A percentile compares a stretch with the other conserved stretches of the same genome.
Evolutionary conservation across 1,140 invertebrate species (phyloP).

Genomic region (Meteorus sp.): DNA sequence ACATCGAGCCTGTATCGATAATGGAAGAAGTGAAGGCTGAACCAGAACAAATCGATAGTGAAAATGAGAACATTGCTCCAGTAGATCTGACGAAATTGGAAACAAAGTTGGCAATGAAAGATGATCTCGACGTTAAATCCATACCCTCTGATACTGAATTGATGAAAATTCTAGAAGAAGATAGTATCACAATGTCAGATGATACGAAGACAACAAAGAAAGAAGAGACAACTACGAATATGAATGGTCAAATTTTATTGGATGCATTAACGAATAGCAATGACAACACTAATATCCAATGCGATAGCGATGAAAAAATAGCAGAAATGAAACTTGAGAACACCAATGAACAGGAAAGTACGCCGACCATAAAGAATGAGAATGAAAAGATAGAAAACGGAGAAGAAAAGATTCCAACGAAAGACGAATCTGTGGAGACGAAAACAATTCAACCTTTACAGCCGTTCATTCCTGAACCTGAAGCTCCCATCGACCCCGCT

Average conservation of each 20-base stretch:
- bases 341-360: constrained; percentile 26
- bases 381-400: constrained; percentile 22
- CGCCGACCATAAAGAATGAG: constrained; percentile 29
- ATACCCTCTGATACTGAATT: constrained; percentile 54
- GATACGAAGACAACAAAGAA: constrained; percentile 36
- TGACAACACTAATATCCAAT: too few relatives aligned
- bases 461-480: constrained; percentile 69
- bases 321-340: too few relatives aligned
- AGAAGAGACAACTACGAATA: background rate
- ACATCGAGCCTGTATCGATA: constrained; percentile 46
- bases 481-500: constrained; percentile 76
- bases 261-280: constrained; percentile 43
- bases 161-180: constrained; percentile 57
- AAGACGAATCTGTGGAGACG: constrained; percentile 22
- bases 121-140: constrained; percentile 47
- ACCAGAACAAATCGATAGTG: constrained; percentile 25
- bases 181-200: constrained; percentile 45
- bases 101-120: constrained; percentile 33
- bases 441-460: constrained; percentile 27
- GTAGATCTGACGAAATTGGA: constrained; percentile 35
- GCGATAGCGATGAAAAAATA: too few relatives aligned
- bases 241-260: constrained; percentile 41
- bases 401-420: background rate
- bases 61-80: constrained; percentile 28
- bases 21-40: constrained; percentile 43